Evolutionary conservation across 2,113 vertebrate genomes (phyloP).

Genomic region (Cardinalis cardinalis): DNA sequence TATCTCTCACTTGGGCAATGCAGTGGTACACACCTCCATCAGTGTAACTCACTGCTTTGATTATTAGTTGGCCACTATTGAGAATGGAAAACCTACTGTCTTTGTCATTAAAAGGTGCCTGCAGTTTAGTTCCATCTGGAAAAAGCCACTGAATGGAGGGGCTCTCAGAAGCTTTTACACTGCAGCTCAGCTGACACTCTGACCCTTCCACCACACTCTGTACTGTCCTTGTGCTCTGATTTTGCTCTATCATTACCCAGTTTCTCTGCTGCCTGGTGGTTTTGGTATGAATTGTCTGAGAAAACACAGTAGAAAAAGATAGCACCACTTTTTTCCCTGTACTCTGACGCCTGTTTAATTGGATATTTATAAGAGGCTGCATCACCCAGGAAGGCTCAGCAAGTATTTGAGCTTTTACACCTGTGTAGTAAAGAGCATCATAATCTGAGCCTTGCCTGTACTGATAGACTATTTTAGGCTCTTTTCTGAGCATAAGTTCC

Average conservation of each 20-base stretch:
- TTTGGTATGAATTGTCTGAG: slow-evolving; percentile 58
- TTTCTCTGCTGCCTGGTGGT: slow-evolving; percentile 30
- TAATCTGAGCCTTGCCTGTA: slow-evolving; percentile 81
- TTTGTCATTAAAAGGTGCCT: slow-evolving; percentile 63
- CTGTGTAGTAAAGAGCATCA: slow-evolving; percentile 86
- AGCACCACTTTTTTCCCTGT: slow-evolving; percentile 77
- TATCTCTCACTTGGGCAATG: slow-evolving; percentile 71
- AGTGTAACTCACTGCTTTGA: slow-evolving; percentile 60
- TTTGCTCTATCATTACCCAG: slow-evolving; percentile 86
- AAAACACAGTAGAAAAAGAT: slow-evolving; percentile 61
- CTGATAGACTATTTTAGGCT: slow-evolving; percentile 64
- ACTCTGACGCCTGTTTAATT: slow-evolving; percentile 81
- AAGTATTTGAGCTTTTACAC: slow-evolving; percentile 76
- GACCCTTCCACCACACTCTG: slow-evolving; percentile 73
- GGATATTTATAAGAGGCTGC: slow-evolving; percentile 79
- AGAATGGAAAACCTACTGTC: slow-evolving; percentile 75
- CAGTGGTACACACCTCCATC: slow-evolving; percentile 87
- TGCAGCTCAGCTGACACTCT: slow-evolving; percentile 73
- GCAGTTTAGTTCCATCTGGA: slow-evolving; percentile 77
- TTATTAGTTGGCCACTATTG: slow-evolving; percentile 70
- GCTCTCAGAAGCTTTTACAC: slow-evolving; percentile 76
- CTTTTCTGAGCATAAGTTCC: slow-evolving; percentile 59
- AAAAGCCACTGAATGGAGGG: slow-evolving; percentile 78
- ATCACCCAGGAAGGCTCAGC: slow-evolving; percentile 84
- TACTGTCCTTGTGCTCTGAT: slow-evolving; percentile 16